Conservation (phyloP, 2,113 vertebrate genomes). For the Aldabrachelys gigantea region DNA sequence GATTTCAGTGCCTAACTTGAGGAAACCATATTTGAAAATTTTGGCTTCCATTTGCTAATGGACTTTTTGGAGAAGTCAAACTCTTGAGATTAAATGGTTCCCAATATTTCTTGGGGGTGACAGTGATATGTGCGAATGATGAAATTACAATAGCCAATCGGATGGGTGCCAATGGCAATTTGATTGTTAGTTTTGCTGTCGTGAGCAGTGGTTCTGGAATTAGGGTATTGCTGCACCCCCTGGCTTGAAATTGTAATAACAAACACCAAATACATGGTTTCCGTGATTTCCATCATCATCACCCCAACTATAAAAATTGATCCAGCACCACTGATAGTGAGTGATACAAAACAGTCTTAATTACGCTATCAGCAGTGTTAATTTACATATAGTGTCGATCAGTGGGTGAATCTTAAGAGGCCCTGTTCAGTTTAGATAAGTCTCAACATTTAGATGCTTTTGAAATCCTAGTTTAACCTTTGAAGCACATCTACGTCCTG, state of each 20-base stretch:
- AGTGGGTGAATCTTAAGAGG: not conserved
- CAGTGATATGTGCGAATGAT: not conserved
- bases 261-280: too few relatives aligned
- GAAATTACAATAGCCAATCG: not conserved
- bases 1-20: not conserved
- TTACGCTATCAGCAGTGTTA: not conserved
- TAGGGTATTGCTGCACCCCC: too few relatives aligned
- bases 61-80: not conserved
- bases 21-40: not conserved
- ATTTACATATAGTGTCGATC: rapidly evolving
- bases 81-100: not conserved
- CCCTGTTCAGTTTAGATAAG: not conserved
- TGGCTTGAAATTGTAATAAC: too few relatives aligned
- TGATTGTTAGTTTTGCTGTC: not conserved
- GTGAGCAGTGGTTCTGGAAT: too few relatives aligned
- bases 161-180: not conserved
- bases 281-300: too few relatives aligned
- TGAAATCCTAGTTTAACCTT: not conserved
- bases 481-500: not conserved
- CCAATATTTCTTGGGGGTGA: not conserved
- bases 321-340: not conserved
- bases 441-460: not conserved
- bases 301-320: too few relatives aligned
- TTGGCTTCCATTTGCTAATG: not conserved
- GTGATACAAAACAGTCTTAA: not conserved